phyloP scores from a whole-genome alignment of 2,797 vertebrate species.

The Cirrhinus molitorella region DNA sequence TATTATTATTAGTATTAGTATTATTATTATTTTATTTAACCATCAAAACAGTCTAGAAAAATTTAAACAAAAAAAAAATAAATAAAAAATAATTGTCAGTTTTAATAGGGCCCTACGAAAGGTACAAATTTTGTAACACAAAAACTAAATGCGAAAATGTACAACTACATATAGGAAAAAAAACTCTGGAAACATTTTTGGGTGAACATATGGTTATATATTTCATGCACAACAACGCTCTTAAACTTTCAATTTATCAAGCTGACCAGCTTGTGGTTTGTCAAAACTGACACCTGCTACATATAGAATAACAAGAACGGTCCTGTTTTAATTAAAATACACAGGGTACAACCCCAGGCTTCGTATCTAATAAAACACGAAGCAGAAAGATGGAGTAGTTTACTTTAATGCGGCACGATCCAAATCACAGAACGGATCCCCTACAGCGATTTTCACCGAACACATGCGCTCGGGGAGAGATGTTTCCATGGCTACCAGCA shows the following conservation, averaged over 20 bases:
- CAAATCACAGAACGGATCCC: constrained; percentile 44
- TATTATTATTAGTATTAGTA: no score
- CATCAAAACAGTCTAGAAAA: no score
- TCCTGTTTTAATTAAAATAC: constrained; percentile 43
- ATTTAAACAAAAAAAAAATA: no score
- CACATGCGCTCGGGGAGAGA: neutral
- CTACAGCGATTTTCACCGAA: constrained; percentile 27
- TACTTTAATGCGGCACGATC: constrained; percentile 35
- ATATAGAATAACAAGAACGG: constrained; percentile 16
- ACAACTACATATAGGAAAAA: no score
- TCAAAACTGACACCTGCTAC: neutral
- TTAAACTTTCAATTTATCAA: neutral
- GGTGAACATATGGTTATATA: neutral
- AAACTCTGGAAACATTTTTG: neutral
- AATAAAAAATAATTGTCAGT: no score
- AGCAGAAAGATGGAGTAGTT: constrained; percentile 10
- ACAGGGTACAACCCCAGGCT: constrained; percentile 28
- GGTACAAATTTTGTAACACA: no score
- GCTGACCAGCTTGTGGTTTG: neutral
- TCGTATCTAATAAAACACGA: neutral
- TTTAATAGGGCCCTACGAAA: no score
- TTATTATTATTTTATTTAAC: no score
- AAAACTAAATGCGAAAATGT: no score
- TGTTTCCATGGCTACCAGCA: constrained; percentile 58
- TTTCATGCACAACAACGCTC: neutral